Evolutionary conservation across 2,888 invertebrate genomes (phyloP).

Genomic region (Trissoscelio sp.): DNA sequence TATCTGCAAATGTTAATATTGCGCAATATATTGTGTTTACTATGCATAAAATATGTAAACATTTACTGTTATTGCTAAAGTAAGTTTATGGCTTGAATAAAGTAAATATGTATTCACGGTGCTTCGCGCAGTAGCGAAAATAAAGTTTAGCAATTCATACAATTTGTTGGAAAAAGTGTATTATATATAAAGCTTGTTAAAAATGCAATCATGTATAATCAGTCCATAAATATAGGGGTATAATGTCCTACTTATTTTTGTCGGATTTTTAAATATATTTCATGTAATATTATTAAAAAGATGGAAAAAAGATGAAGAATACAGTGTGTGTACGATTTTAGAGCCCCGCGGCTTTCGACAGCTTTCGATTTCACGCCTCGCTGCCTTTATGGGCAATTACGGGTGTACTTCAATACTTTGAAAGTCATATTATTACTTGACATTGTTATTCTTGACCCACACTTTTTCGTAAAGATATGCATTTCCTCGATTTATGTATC

Average conservation of each 20-base stretch:
- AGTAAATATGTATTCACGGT: constrained; percentile 10
- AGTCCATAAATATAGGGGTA: neutral
- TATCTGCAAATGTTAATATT: constrained; percentile 51
- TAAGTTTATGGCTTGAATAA: constrained; percentile 22
- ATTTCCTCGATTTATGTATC: constrained; percentile 9
- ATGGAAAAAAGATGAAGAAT: neutral
- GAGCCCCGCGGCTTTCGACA: constrained; percentile 70
- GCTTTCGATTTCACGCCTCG: constrained; percentile 70
- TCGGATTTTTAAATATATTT: neutral
- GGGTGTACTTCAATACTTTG: constrained; percentile 52
- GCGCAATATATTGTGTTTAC: constrained; percentile 45
- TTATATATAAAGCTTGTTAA: neutral
- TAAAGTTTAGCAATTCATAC: constrained; percentile 14
- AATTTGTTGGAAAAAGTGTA: neutral
- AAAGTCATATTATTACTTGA: constrained; percentile 64
- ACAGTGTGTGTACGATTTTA: constrained; percentile 50
- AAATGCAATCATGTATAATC: neutral
- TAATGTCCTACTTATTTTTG: neutral
- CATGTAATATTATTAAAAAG: neutral
- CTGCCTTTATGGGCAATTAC: constrained; percentile 65
- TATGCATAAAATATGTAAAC: constrained; percentile 46
- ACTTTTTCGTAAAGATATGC: constrained; percentile 36
- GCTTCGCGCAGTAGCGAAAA: constrained; percentile 14
- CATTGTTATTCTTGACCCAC: constrained; percentile 54
- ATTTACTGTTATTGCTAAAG: constrained; percentile 36